Base-by-base conservation (phyloP, 1,140 invertebrate species). In the Chironomus tepperi region DNA sequence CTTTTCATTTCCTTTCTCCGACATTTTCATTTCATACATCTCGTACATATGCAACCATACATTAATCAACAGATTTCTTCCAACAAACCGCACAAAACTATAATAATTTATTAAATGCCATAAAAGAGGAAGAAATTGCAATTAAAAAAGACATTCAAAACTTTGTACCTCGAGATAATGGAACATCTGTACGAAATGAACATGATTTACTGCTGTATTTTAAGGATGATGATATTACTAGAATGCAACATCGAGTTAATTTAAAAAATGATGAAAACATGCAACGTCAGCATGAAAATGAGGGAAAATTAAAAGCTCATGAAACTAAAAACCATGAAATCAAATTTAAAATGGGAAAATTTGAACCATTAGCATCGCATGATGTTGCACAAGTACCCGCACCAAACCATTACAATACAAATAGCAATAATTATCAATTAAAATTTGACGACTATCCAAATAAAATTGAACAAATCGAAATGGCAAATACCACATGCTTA, bases 51-150 rank as follows among this genome's bases (percentile, higher is more conserved):
- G 24, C 24, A 34, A 34, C 24, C n/a, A 34, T 34, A 34, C 24
- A 34, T 34, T 34, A 57, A 57, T 57, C 47, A 57, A 57, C 47
- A 57, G 47, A 57, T 57, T 57, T 34, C 24, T 57, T 57, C 47
- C 47, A 57, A n/a, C n/a, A 34, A n/a, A 57, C 47, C 47, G 47
- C 47, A 57, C 47, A 57, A 5, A 57, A n/a, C 47, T 57, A 57
- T 57, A n/a, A 57, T 57, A n/a, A 57, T 57, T 57, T 57, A 57
- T 57, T 57, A 57, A 57, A 57, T 57, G 47, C 12, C 47, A 57
- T 57, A 12, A 57, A 57, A 15, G n/a, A 57, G 9, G 47, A 57
- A 57, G 47, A 12, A 57, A 57, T n/a, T 57, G 47, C 47, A 57
- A 57, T 57, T 57, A 57, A 57, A 57, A 15, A 57, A n/a, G 47